Evolutionary conservation across 1,140 invertebrate genomes (phyloP).

Genomic region (Aphidius gifuensis): DNA sequence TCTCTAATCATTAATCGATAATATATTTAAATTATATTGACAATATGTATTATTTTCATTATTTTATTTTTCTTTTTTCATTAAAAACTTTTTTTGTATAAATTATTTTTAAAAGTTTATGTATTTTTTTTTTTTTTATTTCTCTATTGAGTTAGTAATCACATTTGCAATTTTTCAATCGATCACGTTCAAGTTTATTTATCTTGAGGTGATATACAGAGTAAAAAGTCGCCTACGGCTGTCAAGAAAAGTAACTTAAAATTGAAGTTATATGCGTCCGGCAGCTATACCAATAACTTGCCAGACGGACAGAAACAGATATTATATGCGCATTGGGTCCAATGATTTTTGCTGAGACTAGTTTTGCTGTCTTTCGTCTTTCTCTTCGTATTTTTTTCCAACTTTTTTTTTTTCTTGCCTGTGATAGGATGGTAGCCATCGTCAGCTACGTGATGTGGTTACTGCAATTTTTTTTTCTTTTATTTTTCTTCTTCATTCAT

Average conservation of each 20-base stretch:
- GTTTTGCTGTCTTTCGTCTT: background rate
- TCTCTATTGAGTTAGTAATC: background rate
- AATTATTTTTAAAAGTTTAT: background rate
- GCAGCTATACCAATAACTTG: background rate
- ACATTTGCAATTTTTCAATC: slow-evolving; percentile 10
- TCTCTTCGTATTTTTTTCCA: too few species aligned
- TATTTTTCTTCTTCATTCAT: too few species aligned
- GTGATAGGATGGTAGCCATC: background rate
- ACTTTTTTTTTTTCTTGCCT: too few species aligned
- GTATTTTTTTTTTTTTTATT: background rate
- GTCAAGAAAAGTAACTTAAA: slow-evolving; percentile 2
- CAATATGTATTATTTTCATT: too few species aligned
- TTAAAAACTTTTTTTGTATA: too few species aligned
- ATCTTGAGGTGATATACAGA: background rate
- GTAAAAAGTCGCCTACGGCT: background rate
- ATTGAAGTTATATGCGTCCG: background rate
- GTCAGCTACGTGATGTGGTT: slow-evolving; percentile 6
- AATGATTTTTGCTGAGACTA: slow-evolving; percentile 12
- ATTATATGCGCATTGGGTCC: slow-evolving; percentile 4
- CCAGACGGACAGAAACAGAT: slow-evolving; percentile 2
- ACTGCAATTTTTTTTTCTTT: background rate
- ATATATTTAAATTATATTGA: background rate
- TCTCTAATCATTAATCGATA: background rate
- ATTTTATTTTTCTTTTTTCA: background rate
- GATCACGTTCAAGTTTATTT: slow-evolving; percentile 3